Conservation (phyloP, 2,113 vertebrate species). For the Thomomys bottae region DNA sequence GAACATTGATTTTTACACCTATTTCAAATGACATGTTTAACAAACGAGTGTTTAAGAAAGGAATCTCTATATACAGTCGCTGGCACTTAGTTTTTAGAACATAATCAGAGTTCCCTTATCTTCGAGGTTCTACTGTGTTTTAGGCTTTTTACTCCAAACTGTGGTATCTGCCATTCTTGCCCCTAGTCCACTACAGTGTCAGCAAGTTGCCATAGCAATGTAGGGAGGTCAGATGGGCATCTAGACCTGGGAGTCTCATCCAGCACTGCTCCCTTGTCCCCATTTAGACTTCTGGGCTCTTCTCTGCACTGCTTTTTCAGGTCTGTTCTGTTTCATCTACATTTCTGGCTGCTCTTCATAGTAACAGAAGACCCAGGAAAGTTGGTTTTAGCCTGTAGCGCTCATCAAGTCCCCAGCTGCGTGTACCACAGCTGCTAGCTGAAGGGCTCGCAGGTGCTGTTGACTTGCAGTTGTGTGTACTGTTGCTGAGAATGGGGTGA, state of each 20-base stretch:
- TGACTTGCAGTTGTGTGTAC: not conserved
- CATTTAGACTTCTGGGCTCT: not conserved
- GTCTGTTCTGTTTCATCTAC: not conserved
- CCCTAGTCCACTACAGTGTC: not conserved
- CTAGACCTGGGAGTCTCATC: not conserved
- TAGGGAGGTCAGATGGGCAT: not conserved
- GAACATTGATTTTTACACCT: too few relatives aligned
- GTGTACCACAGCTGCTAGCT: not conserved
- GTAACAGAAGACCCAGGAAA: not conserved
- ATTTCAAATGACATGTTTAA: too few relatives aligned
- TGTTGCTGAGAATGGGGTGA: not conserved
- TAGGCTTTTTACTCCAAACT: not conserved
- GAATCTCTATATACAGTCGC: too few relatives aligned
- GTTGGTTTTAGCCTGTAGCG: not conserved
- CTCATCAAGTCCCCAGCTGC: not conserved
- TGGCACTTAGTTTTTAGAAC: too few relatives aligned
- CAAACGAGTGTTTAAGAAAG: too few relatives aligned
- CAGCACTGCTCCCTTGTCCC: not conserved
- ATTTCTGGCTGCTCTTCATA: not conserved
- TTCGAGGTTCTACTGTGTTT: not conserved
- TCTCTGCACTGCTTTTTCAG: not conserved
- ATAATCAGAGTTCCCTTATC: not conserved
- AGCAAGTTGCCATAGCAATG: not conserved
- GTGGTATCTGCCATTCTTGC: too few relatives aligned
- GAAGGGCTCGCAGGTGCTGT: fast-evolving